Conservation (phyloP, 2,888 invertebrate genomes). For the Eumacrocentrus americanus region DNA sequence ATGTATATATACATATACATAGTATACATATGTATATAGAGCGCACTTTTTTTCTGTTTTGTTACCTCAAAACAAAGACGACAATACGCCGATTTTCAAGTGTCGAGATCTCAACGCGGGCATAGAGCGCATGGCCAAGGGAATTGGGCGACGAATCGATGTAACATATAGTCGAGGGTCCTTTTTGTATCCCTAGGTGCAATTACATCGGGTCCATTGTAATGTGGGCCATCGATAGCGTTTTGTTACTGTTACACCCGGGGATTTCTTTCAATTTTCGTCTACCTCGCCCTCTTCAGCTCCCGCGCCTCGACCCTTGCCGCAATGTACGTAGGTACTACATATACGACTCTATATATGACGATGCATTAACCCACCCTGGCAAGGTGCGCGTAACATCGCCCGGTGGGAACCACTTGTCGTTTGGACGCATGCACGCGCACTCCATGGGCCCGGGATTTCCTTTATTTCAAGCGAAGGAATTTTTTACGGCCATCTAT, state of each 20-base stretch:
- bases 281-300: slow-evolving; percentile 24
- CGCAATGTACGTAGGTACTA: neutral
- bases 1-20: slow-evolving; percentile 8
- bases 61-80: slow-evolving; percentile 60
- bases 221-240: slow-evolving; percentile 49
- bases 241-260: slow-evolving; percentile 58
- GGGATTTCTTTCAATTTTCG: slow-evolving; percentile 26
- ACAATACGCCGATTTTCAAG: slow-evolving; percentile 52
- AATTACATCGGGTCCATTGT: slow-evolving; percentile 48
- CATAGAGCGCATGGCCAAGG: slow-evolving; percentile 22
- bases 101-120: slow-evolving; percentile 39
- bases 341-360: neutral
- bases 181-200: slow-evolving; percentile 49
- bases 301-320: slow-evolving; percentile 1
- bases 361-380: slow-evolving; percentile 22
- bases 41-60: slow-evolving; percentile 60
- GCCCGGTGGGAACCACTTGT: slow-evolving; percentile 60
- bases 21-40: slow-evolving; percentile 42
- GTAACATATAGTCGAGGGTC: slow-evolving; percentile 55
- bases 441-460: slow-evolving; percentile 26
- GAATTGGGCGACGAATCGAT: slow-evolving; percentile 51
- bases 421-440: slow-evolving; percentile 40
- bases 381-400: slow-evolving; percentile 42
- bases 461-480: slow-evolving; percentile 52
- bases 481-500: slow-evolving; percentile 43